Evolutionary conservation across 2,113 vertebrate genomes (phyloP), one percentile per base, ranked within the genome.

Genomic region (Chiloscyllium plagiosum): DNA sequence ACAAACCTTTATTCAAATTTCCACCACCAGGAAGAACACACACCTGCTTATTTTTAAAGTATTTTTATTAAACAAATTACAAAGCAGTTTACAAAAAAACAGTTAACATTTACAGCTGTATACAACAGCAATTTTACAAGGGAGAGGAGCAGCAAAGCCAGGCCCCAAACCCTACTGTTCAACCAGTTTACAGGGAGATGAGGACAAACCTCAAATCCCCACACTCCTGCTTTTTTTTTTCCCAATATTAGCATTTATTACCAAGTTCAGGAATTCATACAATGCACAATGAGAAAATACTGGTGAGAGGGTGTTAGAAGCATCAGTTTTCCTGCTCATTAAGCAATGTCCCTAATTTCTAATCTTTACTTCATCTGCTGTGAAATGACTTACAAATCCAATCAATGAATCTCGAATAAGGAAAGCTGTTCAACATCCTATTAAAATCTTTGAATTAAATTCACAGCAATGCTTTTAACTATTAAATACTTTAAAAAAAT

Each of bases 401-500:
- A 68, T 95, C 95, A 96, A 85, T 96, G 96, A 96, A 97, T 96
- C 89, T 96, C 97, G 96, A 96, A 96, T 96, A 95, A 86, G 76
- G 96, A 96, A 78, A 97, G 42, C 13, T 96, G 85, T 96, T 96
- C 33, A 96, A 96, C 93, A 95, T 96, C 76, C 78, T 85, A 37
- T 80, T 42, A 85, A 78, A 80, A 66, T 15, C 56, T 85, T n/a
- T 24, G 85, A 95, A 85, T 78, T 97, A 97, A 96, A 96, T 97
- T 96, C 97, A 97, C 97, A 97, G 97, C 97, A 98, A 98, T 97
- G 97, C 96, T 97, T 66, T 66, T 97, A 97, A 96, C 96, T 97
- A 97, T 98, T 98, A 98, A 98, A 98, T 98, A 98, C 97, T 97
- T 97, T 96, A 97, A 96, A 96, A 96, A 96, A 96, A 93, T 96